Evolutionary conservation across 2,113 vertebrate species (phyloP).

Genomic region (Propithecus coquereli): DNA sequence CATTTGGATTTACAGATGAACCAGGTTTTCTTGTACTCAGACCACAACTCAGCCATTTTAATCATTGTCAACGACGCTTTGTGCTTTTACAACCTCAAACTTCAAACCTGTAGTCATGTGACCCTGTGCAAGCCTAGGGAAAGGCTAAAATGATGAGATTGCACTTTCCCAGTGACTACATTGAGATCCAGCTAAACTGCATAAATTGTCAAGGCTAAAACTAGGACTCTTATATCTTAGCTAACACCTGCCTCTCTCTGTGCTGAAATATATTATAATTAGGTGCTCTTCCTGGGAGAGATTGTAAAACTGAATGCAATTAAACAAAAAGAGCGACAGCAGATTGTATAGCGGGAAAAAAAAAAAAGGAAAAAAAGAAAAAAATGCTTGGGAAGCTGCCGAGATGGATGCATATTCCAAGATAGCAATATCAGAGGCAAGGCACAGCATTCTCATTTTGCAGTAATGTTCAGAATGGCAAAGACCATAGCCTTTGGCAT

Average conservation of each 20-base stretch:
- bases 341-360: conserved; percentile 44
- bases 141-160: neutral
- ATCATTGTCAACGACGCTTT: neutral
- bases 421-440: conserved; percentile 10
- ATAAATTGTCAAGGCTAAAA: conserved; percentile 31
- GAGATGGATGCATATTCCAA: conserved; percentile 35
- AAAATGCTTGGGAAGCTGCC: conserved; percentile 15
- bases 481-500: neutral
- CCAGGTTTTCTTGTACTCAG: neutral
- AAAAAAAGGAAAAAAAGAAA: neutral
- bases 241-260: conserved; percentile 56
- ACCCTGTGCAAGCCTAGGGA: neutral
- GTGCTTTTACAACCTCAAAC: neutral
- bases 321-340: conserved; percentile 56
- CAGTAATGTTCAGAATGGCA: neutral
- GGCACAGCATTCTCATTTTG: neutral
- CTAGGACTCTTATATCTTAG: neutral
- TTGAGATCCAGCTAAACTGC: neutral
- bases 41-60: neutral
- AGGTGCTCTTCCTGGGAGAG: conserved; percentile 44
- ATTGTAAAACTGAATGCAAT: conserved; percentile 61
- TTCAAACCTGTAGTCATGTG: neutral
- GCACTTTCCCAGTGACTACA: neutral
- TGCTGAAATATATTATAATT: conserved; percentile 63
- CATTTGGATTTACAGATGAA: neutral